These are phyloP conservation scores for Phania funesta DNA, from an alignment of 2,888 invertebrate species.

Conservation along the genomic window DNA sequence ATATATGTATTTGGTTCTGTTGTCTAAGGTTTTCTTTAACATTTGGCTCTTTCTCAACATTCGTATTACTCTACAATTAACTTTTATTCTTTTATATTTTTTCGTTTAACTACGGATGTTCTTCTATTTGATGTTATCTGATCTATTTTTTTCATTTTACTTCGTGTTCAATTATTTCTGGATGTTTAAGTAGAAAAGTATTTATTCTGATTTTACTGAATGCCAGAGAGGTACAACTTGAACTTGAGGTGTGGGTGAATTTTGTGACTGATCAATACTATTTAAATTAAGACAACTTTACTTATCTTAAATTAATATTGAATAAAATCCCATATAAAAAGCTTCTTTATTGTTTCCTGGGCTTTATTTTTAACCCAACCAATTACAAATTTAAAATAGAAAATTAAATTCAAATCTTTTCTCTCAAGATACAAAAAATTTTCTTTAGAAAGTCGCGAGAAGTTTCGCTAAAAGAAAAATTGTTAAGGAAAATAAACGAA, in stretches of 20 bases:
- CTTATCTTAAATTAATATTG: no score
- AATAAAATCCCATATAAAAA: no score
- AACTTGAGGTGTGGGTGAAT: conserved; percentile 2
- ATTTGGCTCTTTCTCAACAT: no score
- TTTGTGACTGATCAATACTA: background rate
- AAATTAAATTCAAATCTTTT: no score
- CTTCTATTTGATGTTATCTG: conserved; percentile 13
- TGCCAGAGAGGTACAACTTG: conserved; percentile 12
- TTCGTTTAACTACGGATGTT: background rate
- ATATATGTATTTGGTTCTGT: background rate
- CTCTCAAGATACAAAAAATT: no score
- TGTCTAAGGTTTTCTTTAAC: no score
- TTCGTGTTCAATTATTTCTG: conserved; percentile 1
- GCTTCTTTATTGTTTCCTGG: no score
- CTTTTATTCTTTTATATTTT: background rate
- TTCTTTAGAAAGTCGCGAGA: no score
- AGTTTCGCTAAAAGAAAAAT: no score
- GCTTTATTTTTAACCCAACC: no score
- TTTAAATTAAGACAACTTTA: background rate
- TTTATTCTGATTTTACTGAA: conserved; percentile 3
- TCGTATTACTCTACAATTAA: background rate
- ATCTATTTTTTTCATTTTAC: background rate
- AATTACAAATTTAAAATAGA: no score
- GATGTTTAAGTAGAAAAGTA: conserved; percentile 19
- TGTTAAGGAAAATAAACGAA: no score